Conservation (phyloP, 2,888 invertebrate species). For the Diadegma fenestrale region DNA sequence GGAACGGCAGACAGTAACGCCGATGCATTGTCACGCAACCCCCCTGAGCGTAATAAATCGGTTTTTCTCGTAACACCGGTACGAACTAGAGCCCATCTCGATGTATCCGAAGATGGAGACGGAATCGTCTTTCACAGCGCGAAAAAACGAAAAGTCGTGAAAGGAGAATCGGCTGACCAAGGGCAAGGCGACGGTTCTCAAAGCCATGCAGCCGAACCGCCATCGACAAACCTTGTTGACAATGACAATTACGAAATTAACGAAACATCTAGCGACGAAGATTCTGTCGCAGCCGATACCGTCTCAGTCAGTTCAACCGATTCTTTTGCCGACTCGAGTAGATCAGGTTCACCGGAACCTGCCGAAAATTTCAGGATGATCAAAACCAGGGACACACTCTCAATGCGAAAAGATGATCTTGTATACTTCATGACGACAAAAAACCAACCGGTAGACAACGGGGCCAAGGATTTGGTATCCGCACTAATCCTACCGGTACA, state of each 20-base stretch:
- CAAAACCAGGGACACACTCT: constrained; percentile 49
- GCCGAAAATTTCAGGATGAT: background rate
- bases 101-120: constrained; percentile 21
- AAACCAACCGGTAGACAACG: constrained; percentile 46
- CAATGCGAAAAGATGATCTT: constrained; percentile 50
- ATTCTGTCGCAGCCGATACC: background rate
- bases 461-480: constrained; percentile 25
- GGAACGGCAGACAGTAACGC: constrained; percentile 76
- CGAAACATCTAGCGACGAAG: background rate
- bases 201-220: no score
- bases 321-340: no score
- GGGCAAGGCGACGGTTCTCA: background rate
- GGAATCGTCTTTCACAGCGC: background rate
- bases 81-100: background rate
- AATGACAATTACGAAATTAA: background rate
- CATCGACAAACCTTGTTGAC: background rate
- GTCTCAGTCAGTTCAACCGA: constrained; percentile 3
- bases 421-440: constrained; percentile 44
- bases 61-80: constrained; percentile 25
- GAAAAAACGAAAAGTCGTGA: constrained; percentile 19
- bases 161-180: background rate
- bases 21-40: constrained; percentile 74
- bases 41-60: constrained; percentile 11
- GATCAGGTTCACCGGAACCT: background rate
- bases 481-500: background rate